These are phyloP conservation scores for Eilema caniola DNA, from an alignment of 2,888 invertebrate genomes.

Conservation along the genomic window DNA sequence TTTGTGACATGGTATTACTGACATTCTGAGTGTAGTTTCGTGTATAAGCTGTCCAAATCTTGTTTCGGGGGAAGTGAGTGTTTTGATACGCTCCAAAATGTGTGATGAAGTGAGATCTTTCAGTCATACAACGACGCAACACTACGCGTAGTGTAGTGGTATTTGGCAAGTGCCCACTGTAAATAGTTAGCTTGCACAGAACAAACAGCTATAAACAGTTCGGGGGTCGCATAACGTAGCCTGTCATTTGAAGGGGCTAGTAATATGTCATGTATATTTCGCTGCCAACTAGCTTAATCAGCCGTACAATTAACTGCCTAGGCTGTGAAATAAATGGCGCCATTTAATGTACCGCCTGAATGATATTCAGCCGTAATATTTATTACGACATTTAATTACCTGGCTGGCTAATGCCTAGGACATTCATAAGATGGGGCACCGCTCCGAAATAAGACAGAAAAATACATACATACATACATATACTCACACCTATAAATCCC, in stretches of 20 bases:
- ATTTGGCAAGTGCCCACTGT: not conserved
- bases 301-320: no score
- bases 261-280: no score
- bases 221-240: not conserved
- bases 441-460: no score
- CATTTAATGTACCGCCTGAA: no score
- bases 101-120: not conserved
- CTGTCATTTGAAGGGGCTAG: not conserved
- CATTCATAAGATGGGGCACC: no score
- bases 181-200: not conserved
- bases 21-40: not conserved
- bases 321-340: no score
- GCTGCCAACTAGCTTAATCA: no score
- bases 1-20: not conserved
- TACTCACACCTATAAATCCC: no score
- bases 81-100: not conserved
- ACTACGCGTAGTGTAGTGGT: not conserved
- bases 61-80: not conserved
- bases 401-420: no score
- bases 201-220: not conserved
- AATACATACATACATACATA: no score
- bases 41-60: not conserved
- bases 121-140: not conserved
- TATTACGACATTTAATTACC: no score
- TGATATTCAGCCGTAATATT: no score